Conservation (phyloP, 92 coral and sea anemone genomes). For the Siderastrea radians region DNA sequence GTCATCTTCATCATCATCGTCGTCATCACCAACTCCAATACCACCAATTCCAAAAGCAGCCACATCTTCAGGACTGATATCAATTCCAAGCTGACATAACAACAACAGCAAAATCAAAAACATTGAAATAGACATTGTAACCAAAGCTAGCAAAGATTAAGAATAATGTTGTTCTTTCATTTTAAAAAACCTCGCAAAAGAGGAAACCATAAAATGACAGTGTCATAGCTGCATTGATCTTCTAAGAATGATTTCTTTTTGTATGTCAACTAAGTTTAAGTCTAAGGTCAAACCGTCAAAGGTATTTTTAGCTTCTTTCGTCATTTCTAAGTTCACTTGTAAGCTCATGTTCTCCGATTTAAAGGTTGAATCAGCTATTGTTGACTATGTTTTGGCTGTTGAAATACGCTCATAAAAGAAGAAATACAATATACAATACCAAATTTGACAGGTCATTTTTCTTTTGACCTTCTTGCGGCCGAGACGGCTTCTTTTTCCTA, state of each 20-base stretch:
- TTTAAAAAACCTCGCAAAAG: neutral
- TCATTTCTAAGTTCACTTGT: neutral
- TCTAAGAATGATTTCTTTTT: too few species aligned
- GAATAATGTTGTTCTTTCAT: too few species aligned
- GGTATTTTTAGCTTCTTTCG: neutral
- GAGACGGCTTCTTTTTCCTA: slow-evolving; percentile 76
- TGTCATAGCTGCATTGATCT: neutral
- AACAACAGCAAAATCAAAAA: neutral
- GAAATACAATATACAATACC: slow-evolving; percentile 59
- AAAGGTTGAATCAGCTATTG: too few species aligned
- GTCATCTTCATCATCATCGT: slow-evolving; percentile 82
- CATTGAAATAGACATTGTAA: neutral
- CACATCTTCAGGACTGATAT: slow-evolving; percentile 84
- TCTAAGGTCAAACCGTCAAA: neutral
- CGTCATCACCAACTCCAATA: slow-evolving; percentile 77
- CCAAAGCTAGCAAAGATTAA: neutral
- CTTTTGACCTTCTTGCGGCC: slow-evolving; percentile 65
- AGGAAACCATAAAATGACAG: neutral
- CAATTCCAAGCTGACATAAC: slow-evolving; percentile 82
- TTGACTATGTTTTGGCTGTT: too few species aligned
- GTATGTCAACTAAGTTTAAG: too few species aligned
- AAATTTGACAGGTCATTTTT: slow-evolving; percentile 87
- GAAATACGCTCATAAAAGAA: neutral
- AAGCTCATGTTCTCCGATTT: too few species aligned
- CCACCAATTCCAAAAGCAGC: slow-evolving; percentile 63